phyloP scores from a whole-genome alignment of 2,888 invertebrate genomes.

The Sympetrum striolatum region DNA sequence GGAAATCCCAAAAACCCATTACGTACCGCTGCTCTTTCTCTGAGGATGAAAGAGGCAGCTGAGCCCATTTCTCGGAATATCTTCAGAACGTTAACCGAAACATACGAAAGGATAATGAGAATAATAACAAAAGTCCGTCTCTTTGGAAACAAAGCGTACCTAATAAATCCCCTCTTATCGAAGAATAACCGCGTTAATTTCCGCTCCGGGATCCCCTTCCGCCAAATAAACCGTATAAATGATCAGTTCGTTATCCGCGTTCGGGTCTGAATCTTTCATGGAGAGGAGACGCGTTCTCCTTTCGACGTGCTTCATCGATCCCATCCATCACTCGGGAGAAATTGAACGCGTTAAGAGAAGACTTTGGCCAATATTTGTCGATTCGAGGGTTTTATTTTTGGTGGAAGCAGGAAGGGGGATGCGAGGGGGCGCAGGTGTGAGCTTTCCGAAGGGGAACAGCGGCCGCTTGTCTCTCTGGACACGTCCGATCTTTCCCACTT shows the following conservation, averaged over 20 bases:
- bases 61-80: too few relatives aligned
- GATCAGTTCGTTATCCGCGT: not conserved
- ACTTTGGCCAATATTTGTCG: conserved; percentile 35
- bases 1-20: too few relatives aligned
- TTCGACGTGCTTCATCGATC: not conserved
- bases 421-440: not conserved
- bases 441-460: not conserved
- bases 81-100: too few relatives aligned
- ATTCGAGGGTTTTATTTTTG: not conserved
- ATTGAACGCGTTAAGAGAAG: conserved; percentile 33
- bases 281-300: not conserved
- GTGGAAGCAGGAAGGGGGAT: not conserved
- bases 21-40: too few relatives aligned
- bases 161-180: too few relatives aligned
- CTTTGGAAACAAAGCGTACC: too few relatives aligned
- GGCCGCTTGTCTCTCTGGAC: not conserved
- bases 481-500: conserved; percentile 12
- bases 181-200: too few relatives aligned
- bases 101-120: too few relatives aligned
- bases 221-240: not conserved
- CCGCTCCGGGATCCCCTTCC: not conserved
- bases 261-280: not conserved
- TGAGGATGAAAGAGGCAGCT: too few relatives aligned
- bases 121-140: too few relatives aligned
- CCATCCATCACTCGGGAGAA: conserved; percentile 2